Conservation (phyloP, 2,797 vertebrate genomes). For the Pseudochaenichthys georgianus region DNA sequence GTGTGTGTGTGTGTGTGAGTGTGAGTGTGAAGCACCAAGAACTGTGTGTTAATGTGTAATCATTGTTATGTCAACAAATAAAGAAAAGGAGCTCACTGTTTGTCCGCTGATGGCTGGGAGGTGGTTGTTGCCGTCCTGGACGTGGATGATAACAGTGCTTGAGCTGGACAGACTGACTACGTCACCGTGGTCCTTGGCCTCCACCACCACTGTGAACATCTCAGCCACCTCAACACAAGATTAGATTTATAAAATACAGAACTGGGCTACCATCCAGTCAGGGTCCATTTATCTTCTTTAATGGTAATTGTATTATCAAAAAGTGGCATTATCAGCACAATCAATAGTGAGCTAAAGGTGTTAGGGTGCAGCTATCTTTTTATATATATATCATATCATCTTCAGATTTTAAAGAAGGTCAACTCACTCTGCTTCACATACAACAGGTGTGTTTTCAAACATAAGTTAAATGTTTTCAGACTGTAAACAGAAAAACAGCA, state of each 20-base stretch:
- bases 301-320: not conserved
- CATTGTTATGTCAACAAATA: not conserved
- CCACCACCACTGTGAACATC: conserved; percentile 68
- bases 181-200: conserved; percentile 79
- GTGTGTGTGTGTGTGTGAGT: too few relatives aligned
- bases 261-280: not conserved
- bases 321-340: not conserved
- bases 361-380: not conserved
- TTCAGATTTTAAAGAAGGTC: not conserved
- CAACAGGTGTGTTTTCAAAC: not conserved
- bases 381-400: not conserved
- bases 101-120: conserved; percentile 64
- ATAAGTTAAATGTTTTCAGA: not conserved
- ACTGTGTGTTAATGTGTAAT: not conserved
- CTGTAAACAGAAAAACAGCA: too few relatives aligned
- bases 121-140: conserved; percentile 77
- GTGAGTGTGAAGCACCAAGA: too few relatives aligned
- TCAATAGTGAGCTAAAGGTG: not conserved
- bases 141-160: conserved; percentile 67
- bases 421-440: not conserved
- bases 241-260: not conserved
- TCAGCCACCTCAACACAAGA: conserved; percentile 60
- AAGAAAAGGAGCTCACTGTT: conserved; percentile 54
- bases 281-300: not conserved
- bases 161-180: conserved; percentile 72